Base-by-base conservation (phyloP, 1,140 invertebrate genomes). In the Bombus difficillimus region DNA sequence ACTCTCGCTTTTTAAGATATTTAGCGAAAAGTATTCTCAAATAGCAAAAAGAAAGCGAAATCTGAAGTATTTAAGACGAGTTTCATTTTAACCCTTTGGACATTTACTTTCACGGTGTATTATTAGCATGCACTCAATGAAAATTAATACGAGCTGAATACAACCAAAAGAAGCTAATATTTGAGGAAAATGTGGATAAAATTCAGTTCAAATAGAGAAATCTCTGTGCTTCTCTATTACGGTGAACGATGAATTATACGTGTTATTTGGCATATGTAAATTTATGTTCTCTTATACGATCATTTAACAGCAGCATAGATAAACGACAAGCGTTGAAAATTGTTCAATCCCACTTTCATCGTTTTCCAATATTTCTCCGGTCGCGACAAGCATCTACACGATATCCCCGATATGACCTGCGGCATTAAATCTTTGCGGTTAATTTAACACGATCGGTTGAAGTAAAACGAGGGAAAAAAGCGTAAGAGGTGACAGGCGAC, bases 311-410 rank as follows among this genome's bases (percentile, higher is more conserved):
- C 32, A 22, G 18, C 8, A 34, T 22, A 9, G 34, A 9, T 32
- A 9, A 64, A n/a, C 15, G 39, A 79, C n/a, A 66, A 47, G 39
- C 59, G 62, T 66, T 43, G 76, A 41, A 64, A 64, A 64, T 66
- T 10, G 28, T 22, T 69, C 22, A 10, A 68, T 68, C 32, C 9
- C 22, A n/a, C 59, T 66, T 66, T 47, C 41, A 9, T 34, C n/a
- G 62, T 79, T 79, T 79, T 25, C 62, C 62, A 13, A 34, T 64
- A 32, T 78, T 37, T 57, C 76, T 43, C 3, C 6, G 62, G 22
- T 28, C 39, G 37, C 10, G 41, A 34, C 12, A 6, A 12, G 18
- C 18, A 25, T 79, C n/a, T 62, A 66, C 32, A 9, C 10, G 62
- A 34, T 66, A 74, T 74, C n/a, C 0, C 72, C 18, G 47, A n/a